Evolutionary conservation across 2,113 vertebrate genomes (phyloP).

Genomic region (Coregonus clupeaformis): DNA sequence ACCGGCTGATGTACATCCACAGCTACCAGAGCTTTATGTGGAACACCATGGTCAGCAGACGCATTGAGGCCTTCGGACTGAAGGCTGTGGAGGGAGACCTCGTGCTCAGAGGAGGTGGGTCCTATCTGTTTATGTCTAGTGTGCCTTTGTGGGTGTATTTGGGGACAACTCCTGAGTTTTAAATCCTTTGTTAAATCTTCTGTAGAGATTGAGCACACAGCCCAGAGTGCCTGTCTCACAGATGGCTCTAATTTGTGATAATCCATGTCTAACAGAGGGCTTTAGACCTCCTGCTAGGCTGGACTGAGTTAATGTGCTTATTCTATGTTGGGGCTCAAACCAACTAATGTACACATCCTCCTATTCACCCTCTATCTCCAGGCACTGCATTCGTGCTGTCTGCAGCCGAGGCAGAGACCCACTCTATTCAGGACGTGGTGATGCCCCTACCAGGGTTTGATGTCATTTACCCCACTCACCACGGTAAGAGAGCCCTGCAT

Average conservation of each 20-base stretch:
- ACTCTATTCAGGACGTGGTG: conserved; percentile 89
- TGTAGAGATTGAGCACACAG: no score
- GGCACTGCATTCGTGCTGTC: conserved; percentile 84
- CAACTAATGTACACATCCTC: no score
- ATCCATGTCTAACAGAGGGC: no score
- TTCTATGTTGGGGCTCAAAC: no score
- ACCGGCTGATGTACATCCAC: conserved; percentile 98
- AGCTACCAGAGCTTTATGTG: conserved; percentile 97
- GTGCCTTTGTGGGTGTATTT: no score
- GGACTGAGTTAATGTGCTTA: no score
- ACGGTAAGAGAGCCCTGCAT: conserved; percentile 76
- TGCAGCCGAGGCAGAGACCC: conserved; percentile 78
- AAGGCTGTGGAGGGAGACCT: conserved; percentile 89
- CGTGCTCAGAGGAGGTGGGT: conserved; percentile 90
- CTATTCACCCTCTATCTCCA: conserved; percentile 48
- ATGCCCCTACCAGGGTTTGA: conserved; percentile 98
- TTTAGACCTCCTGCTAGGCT: no score
- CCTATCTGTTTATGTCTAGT: not conserved
- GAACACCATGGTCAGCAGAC: conserved; percentile 96
- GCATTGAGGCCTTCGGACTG: conserved; percentile 89
- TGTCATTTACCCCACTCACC: conserved; percentile 93
- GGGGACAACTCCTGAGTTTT: no score
- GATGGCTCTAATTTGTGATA: no score
- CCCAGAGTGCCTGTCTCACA: no score
- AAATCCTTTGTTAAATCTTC: no score